Conservation (phyloP, 2,888 invertebrate species). For the Xylota segnis region DNA sequence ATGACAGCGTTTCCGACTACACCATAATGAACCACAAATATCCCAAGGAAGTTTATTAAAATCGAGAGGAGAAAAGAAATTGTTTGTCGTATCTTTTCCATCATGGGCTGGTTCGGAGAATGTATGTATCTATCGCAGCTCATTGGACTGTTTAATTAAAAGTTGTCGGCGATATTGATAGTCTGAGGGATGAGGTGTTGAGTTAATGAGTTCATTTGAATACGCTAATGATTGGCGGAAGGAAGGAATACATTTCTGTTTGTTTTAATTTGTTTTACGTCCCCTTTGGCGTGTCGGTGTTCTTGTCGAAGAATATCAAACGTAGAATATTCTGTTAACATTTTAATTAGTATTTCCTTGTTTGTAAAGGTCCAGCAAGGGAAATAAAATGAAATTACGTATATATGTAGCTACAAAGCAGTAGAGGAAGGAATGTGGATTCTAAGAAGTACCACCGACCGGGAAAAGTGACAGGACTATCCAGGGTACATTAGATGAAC, state of each 20-base stretch:
- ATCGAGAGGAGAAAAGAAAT: background rate
- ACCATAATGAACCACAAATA: constrained; percentile 5
- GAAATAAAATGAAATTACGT: too few species aligned
- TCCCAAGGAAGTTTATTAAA: background rate
- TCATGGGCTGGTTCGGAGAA: background rate
- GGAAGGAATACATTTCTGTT: background rate
- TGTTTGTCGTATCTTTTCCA: background rate
- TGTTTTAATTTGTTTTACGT: too few species aligned
- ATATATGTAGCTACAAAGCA: too few species aligned
- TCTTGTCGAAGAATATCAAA: too few species aligned
- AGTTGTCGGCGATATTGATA: constrained; percentile 21
- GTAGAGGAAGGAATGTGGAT: too few species aligned
- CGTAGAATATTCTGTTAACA: too few species aligned
- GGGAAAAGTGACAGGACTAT: too few species aligned
- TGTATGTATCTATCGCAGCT: constrained; percentile 26
- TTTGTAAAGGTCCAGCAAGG: too few species aligned
- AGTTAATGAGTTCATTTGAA: constrained; percentile 41
- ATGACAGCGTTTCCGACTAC: constrained; percentile 1
- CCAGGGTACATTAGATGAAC: too few species aligned
- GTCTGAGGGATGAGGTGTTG: constrained; percentile 11
- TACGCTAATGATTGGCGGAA: constrained; percentile 9
- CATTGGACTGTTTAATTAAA: constrained; percentile 28
- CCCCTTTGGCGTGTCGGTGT: too few species aligned
- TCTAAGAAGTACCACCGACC: too few species aligned
- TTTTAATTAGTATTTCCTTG: too few species aligned